A percentile compares a stretch with the other conserved stretches of the same genome.
These are phyloP conservation scores for Apodemus sylvaticus DNA, from an alignment of 2,113 vertebrate genomes.

Conservation along the genomic window DNA sequence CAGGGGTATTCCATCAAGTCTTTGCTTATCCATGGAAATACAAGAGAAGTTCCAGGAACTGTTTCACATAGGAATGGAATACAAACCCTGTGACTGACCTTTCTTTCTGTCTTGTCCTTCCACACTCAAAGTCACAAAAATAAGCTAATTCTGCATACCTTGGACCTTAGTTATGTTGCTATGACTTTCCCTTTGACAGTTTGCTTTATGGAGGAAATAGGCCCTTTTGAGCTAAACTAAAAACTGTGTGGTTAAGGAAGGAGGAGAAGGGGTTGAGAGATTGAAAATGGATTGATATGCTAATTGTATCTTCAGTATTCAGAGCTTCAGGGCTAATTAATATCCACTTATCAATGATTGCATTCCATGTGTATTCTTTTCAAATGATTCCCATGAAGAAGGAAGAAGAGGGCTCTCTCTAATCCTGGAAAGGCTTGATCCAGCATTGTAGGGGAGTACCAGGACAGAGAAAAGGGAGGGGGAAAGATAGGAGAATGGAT, in stretches of 20 bases:
- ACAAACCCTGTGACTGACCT: neutral
- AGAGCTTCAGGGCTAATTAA: too few species aligned
- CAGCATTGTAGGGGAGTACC: too few species aligned
- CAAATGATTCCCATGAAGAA: too few species aligned
- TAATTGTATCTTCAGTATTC: too few species aligned
- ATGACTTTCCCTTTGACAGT: neutral
- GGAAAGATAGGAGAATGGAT: too few species aligned
- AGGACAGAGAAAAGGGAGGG: too few species aligned
- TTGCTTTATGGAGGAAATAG: constrained; percentile 20
- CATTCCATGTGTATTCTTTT: too few species aligned
- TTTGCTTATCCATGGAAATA: neutral
- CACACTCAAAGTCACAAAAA: neutral
- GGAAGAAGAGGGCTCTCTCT: too few species aligned
- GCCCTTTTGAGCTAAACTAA: constrained; percentile 31
- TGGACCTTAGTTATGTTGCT: neutral
- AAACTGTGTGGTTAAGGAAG: neutral
- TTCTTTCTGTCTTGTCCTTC: constrained; percentile 6
- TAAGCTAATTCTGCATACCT: neutral
- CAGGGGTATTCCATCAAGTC: neutral
- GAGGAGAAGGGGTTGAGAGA: neutral
- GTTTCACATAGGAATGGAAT: neutral
- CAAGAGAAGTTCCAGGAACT: neutral
- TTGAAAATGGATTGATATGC: neutral
- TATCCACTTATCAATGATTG: too few species aligned
- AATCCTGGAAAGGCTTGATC: too few species aligned